Evolutionary conservation across 2,888 invertebrate species (phyloP), one percentile per base, ranked within the genome.

Genomic region (Bedellia somnulentella): DNA sequence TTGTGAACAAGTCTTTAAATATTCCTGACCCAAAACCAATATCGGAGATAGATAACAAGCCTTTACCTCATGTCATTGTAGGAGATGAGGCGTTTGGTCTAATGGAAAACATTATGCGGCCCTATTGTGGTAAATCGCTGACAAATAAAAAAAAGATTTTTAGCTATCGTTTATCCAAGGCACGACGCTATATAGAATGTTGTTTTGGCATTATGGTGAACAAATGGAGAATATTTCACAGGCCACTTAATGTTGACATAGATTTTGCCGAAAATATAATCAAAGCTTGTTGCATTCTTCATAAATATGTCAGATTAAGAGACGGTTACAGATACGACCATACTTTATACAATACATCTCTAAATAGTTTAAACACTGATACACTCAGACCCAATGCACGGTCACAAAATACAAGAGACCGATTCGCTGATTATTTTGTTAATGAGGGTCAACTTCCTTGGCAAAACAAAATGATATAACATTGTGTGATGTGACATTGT

Each of bases 61-160:
- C 31, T 14, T 8, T 38, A 21, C 39, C 36, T 8, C 33, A 29
- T 38, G 42, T 44, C 33, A 30, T 47, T 28, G 39, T 48, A 28
- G 46, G 43, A 23, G 47, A 45, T 41, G 45, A 45, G 37, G 44
- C 42, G 14, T 47, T 49, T 30, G 43, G 40, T n/a, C 39, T 49
- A 33, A 14, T 31, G 29, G 35, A 40, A 33, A 37, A 40, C 38
- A 15, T 47, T 29, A 45, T 46, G 44, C 41, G 25, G 24, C 31
- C 31, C 10, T 41, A 36, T 28, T 33, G 34, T 11, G 21, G 29
- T 2, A 32, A 36, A 29, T 18, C 15, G 12, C 30, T 38, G 29
- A 27, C 33, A 11, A 33, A 35, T 24, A 24, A 35, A 14, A 33
- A 28, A 24, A 36, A 33, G 34, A 32, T 38, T 10, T 44, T 36